Evolutionary conservation across 2,888 invertebrate species (phyloP), one percentile per base, ranked within the genome.

Genomic region (Lasioglossum pauxillum): DNA sequence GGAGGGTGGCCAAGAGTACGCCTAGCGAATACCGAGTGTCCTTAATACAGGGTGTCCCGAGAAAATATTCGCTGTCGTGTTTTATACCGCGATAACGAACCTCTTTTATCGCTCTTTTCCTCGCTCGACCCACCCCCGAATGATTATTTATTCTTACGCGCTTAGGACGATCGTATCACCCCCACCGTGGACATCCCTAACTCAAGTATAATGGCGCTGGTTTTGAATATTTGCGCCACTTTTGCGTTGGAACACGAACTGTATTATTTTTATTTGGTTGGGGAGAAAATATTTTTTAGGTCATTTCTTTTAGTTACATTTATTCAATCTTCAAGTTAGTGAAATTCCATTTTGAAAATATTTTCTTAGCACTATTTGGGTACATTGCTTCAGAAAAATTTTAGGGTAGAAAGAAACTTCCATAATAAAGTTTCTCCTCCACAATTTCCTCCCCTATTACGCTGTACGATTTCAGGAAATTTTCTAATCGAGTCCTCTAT

Each of bases 21-120:
- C 92, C 90, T 87, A 88, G 83, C 90, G 91, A 92, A 93, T 92
- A 92, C 91, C 89, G 87, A 93, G 91, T 91, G 88, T 88, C 89
- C 86, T 81, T 84, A 83, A 91, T 89, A 90, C 80, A 83, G 86
- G 88, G 88, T 90, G 90, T 83, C 82, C 78, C 75, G 41, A 19
- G 35, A 76, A 88, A 88, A 86, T 80, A 80, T 75, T 86, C 86
- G n/a, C 77, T 16, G 69, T 49, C 64, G 35, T 14, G 38, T 77
- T 41, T 12, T 71, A 38, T n/a, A 71, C 27, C 35, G 23, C 23
- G 64, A 71, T 77, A 16, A 60, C 49, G 4, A 23, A 46, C 60
- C 57, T 38, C 75, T 53, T 44, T 27, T 19, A 27, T 8, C 53
- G 8, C 53, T n/a, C 60, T 84, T 75, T 46, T 16, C 14, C 35